phyloP scores from a whole-genome alignment of 2,888 invertebrate genomes.

The Chymomyza caudatula region DNA sequence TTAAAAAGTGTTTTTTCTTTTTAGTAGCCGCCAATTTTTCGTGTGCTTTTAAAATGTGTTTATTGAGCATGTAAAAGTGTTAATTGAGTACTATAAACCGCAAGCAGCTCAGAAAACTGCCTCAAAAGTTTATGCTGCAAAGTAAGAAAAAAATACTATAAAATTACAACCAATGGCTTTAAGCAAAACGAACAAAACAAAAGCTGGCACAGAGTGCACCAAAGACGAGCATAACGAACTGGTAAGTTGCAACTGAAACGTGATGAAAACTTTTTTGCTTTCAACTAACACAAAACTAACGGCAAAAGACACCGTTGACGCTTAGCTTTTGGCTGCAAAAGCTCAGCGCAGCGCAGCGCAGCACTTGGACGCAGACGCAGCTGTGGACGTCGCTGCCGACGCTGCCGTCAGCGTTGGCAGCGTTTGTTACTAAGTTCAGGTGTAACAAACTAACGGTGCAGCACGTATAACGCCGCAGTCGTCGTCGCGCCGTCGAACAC shows the following conservation, averaged over 20 bases:
- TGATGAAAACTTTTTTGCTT: neutral
- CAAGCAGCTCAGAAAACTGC: neutral
- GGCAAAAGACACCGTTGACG: neutral
- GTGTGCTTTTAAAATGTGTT: neutral
- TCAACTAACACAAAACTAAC: neutral
- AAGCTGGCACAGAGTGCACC: conserved; percentile 49
- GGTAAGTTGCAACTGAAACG: conserved; percentile 41
- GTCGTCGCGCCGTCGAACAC: conserved; percentile 59
- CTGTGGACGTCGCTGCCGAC: neutral
- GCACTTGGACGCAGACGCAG: too few relatives aligned
- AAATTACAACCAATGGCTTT: conserved; percentile 42
- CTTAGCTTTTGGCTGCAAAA: neutral
- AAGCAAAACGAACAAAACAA: conserved; percentile 58
- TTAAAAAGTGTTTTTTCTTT: conserved; percentile 1
- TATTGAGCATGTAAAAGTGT: neutral
- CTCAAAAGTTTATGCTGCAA: neutral
- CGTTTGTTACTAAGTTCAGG: conserved; percentile 52
- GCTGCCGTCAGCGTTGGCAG: neutral
- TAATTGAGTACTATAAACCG: neutral
- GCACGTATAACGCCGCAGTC: conserved; percentile 59
- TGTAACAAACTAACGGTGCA: conserved; percentile 72
- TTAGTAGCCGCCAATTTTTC: neutral
- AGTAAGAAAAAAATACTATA: conserved; percentile 3
- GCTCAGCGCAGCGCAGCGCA: neutral
- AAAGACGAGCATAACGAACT: conserved; percentile 64